A percentile compares a stretch with the other conserved stretches of the same genome.
These are phyloP conservation scores for Macropodus opercularis DNA, from an alignment of 2,797 vertebrate species.

Conservation along the genomic window DNA sequence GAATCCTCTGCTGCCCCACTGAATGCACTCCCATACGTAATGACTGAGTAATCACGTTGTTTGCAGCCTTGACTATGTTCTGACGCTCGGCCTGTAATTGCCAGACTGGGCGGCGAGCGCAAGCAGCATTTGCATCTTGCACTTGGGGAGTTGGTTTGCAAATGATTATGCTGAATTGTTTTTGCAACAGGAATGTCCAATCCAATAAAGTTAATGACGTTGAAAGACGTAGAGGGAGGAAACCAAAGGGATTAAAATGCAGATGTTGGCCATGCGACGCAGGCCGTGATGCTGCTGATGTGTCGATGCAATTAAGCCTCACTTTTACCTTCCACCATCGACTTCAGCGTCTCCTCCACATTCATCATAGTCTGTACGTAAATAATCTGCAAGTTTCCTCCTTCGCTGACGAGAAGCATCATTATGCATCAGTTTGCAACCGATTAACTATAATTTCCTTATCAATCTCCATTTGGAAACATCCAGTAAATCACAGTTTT, in stretches of 20 bases:
- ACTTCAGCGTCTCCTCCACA: constrained; percentile 4
- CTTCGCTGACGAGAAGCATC: constrained; percentile 27
- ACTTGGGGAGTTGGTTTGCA: constrained; percentile 72
- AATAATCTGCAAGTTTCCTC: constrained; percentile 5
- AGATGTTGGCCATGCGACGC: constrained; percentile 67
- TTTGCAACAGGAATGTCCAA: constrained; percentile 81
- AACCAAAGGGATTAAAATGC: constrained; percentile 76
- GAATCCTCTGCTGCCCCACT: constrained; percentile 74
- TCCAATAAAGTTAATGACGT: constrained; percentile 84
- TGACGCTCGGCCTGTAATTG: constrained; percentile 75
- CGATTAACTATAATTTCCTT: constrained; percentile 27
- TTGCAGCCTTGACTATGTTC: constrained; percentile 75
- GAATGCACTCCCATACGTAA: constrained; percentile 78
- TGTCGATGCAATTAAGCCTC: constrained; percentile 49
- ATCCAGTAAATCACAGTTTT: constrained; percentile 20
- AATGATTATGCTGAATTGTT: constrained; percentile 83
- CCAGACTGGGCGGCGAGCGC: constrained; percentile 58
- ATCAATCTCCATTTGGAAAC: constrained; percentile 34
- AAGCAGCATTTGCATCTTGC: constrained; percentile 72
- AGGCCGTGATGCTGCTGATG: constrained; percentile 16
- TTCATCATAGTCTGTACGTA: constrained; percentile 22
- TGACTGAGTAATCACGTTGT: constrained; percentile 83
- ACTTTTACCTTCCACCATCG: constrained; percentile 30
- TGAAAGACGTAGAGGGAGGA: constrained; percentile 68
- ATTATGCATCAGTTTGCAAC: constrained; percentile 30